Base-by-base conservation (phyloP, 2,888 invertebrate species). In the Drosophila meridionalis region DNA sequence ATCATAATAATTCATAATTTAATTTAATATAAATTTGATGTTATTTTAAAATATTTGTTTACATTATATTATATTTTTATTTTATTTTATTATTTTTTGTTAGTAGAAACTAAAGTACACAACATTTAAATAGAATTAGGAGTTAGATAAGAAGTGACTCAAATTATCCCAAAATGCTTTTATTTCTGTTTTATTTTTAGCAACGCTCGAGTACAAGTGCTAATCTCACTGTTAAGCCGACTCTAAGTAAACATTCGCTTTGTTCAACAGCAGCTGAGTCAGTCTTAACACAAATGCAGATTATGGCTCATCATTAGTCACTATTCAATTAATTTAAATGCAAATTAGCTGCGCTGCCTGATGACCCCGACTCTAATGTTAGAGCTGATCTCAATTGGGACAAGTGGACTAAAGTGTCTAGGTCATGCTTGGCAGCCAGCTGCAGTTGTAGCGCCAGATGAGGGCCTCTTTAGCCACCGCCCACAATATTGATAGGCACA, bases 351-450 rank as follows among this genome's bases (percentile, higher is more conserved):
- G 30, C 26, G 20, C 56, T 36, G n/a, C 45, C 38, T 30, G 20
- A 11, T 73, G 84, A 74, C 84, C 78, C 81, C 73, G 55, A 30
- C 7, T n/a, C 14, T 28, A 34, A n/a, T 40, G 45, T 3, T 8
- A 12, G 28, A 42, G 28, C 55, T 58, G 62, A 78, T 80, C 72
- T 12, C 34, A 53, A 69, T 69, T 57, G 34, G 30, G 45, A 26
- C 34, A 65, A 36, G 14, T 50, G 61, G 69, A 38, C 36, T 68
- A 78, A 86, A 76, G 74, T 84, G 84, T 74, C 84, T 89, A 87
- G 84, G 89, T 84, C 84, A 89, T 76, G 84, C 64, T 48, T 48
- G 43, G 55, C 65, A 32, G 63, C 20, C 66, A 68, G 71, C 80
- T 85, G 86, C 86, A 88, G 64, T 59, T 55, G 34, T n/a, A 26